Conservation (phyloP, 2,113 vertebrate species). For the Trematomus loennbergii region DNA sequence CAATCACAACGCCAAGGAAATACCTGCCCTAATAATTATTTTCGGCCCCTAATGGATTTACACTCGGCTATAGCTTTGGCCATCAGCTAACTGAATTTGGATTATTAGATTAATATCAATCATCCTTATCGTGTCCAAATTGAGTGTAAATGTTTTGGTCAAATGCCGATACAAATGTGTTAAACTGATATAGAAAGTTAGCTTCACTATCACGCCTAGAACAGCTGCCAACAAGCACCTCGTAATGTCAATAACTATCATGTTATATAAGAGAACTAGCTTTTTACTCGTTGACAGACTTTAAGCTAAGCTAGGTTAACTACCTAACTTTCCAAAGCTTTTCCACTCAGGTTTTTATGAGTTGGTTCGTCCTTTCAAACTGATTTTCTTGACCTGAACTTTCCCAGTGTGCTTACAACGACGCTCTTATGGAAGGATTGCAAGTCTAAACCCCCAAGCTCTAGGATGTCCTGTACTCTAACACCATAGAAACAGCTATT, state of each 20-base stretch:
- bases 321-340: too few species aligned
- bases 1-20: slow-evolving; percentile 74
- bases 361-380: neutral
- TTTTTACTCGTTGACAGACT: too few species aligned
- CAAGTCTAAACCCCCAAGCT: neutral
- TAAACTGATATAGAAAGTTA: too few species aligned
- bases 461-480: slow-evolving; percentile 36
- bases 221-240: too few species aligned
- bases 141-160: neutral
- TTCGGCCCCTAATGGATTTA: slow-evolving; percentile 56
- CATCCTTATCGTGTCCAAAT: neutral
- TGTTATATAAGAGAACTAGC: neutral
- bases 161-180: too few species aligned
- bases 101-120: slow-evolving; percentile 24
- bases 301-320: too few species aligned
- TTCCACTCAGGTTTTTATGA: too few species aligned
- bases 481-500: slow-evolving; percentile 33
- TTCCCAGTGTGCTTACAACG: neutral
- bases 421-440: neutral
- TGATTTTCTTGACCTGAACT: neutral
- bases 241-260: neutral
- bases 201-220: too few species aligned
- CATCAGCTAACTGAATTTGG: slow-evolving; percentile 40
- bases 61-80: slow-evolving; percentile 32
- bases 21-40: slow-evolving; percentile 72